phyloP scores from a whole-genome alignment of 2,888 invertebrate species.

The Mystacides longicornis region DNA sequence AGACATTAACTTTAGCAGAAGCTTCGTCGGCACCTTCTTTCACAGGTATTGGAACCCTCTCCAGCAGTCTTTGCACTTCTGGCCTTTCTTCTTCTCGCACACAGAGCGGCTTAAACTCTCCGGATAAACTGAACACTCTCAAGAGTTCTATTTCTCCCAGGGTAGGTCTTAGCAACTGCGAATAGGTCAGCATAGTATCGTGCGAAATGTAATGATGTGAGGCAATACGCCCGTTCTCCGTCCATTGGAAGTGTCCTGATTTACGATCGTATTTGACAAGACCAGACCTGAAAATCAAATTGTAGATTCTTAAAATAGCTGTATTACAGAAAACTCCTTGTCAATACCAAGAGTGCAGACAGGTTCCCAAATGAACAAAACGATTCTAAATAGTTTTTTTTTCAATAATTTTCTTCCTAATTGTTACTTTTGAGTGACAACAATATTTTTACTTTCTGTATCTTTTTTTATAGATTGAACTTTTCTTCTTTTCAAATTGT shows the following conservation, averaged over 20 bases:
- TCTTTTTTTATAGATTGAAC: no score
- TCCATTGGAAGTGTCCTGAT: slow-evolving; percentile 80
- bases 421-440: no score
- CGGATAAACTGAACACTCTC: slow-evolving; percentile 95
- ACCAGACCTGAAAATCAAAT: slow-evolving; percentile 60
- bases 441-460: no score
- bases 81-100: slow-evolving; percentile 95
- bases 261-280: slow-evolving; percentile 92
- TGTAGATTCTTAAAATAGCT: neutral
- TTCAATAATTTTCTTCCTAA: no score
- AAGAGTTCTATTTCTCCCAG: slow-evolving; percentile 96
- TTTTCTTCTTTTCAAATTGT: no score
- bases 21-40: slow-evolving; percentile 98
- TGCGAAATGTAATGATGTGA: slow-evolving; percentile 98
- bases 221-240: slow-evolving; percentile 94
- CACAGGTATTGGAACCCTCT: slow-evolving; percentile 95
- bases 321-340: no score
- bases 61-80: slow-evolving; percentile 79
- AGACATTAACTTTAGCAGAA: slow-evolving; percentile 72
- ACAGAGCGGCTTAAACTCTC: slow-evolving; percentile 89
- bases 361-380: no score
- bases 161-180: slow-evolving; percentile 92
- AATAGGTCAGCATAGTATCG: slow-evolving; percentile 95
- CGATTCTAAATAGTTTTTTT: no score
- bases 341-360: no score